A percentile compares a stretch with the other conserved stretches of the same genome.
These are phyloP conservation scores for Fundulus diaphanus DNA, from an alignment of 2,797 vertebrate species.

Conservation along the genomic window DNA sequence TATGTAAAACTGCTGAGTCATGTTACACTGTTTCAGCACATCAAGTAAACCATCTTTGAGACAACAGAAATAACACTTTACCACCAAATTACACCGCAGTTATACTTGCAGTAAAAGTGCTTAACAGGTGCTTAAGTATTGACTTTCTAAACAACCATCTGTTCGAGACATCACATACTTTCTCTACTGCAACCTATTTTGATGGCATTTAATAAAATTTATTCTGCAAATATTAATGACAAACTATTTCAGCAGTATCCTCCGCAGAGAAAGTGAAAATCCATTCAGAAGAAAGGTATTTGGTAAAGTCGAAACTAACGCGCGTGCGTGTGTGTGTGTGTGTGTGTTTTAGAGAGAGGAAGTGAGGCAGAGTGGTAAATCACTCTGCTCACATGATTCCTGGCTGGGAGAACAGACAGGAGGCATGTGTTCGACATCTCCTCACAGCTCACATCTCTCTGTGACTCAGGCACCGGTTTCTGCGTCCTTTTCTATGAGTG, in stretches of 20 bases:
- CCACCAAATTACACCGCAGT: background rate
- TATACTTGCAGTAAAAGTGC: background rate
- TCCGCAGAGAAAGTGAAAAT: background rate
- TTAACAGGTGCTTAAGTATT: background rate
- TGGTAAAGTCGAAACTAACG: background rate
- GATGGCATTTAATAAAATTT: background rate
- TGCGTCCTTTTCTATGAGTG: background rate
- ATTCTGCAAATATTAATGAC: background rate
- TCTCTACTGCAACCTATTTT: background rate
- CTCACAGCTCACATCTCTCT: slow-evolving; percentile 11
- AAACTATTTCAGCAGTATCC: background rate
- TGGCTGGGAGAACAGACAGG: slow-evolving; percentile 50
- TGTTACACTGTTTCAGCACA: background rate
- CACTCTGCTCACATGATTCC: slow-evolving; percentile 71
- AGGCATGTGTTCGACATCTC: slow-evolving; percentile 53
- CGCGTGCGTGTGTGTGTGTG: slow-evolving; percentile 16
- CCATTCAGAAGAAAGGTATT: background rate
- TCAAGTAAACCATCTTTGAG: background rate
- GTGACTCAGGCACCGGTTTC: slow-evolving; percentile 17
- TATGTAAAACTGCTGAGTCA: background rate
- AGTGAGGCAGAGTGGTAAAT: slow-evolving; percentile 57
- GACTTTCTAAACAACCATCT: background rate
- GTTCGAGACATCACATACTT: too few relatives aligned
- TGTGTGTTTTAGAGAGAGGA: slow-evolving; percentile 25
- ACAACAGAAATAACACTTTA: background rate